Evolutionary conservation across 2,797 vertebrate genomes (phyloP).

Genomic region (Lacerta viridis): DNA sequence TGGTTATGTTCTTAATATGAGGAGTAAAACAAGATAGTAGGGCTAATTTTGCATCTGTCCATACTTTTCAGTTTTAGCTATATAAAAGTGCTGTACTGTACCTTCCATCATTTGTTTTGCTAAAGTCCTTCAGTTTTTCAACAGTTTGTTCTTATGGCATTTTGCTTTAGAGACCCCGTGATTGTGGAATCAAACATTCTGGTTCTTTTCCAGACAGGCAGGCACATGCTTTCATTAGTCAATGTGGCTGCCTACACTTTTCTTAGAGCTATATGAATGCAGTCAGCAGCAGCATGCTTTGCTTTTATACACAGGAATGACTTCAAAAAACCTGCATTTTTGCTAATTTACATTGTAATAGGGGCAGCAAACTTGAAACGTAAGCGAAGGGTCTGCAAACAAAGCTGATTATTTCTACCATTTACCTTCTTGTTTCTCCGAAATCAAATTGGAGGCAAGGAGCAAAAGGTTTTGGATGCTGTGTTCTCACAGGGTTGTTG

Average conservation of each 20-base stretch:
- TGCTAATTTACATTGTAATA: not conserved
- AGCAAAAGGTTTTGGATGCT: not conserved
- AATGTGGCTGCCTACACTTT: not conserved
- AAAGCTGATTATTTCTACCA: slow-evolving; percentile 5
- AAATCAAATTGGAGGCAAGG: slow-evolving; percentile 8
- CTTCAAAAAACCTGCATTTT: not conserved
- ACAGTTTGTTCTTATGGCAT: not conserved
- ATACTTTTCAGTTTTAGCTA: not conserved
- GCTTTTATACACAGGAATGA: not conserved
- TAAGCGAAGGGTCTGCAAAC: not conserved
- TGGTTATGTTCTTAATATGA: no score
- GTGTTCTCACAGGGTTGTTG: slow-evolving; percentile 22
- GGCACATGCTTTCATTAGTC: not conserved
- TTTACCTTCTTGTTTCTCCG: slow-evolving; percentile 39
- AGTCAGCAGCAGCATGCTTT: not conserved
- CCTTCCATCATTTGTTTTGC: not conserved
- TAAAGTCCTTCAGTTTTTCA: not conserved
- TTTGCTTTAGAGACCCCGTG: not conserved
- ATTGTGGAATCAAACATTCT: not conserved
- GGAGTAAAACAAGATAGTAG: no score
- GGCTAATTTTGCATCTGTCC: no score
- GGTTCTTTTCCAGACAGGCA: not conserved
- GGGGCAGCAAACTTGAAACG: not conserved
- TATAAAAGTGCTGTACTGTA: not conserved
- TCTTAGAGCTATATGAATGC: not conserved